Evolutionary conservation across 2,797 vertebrate species (phyloP).

Genomic region (Acrossocheilus fasciatus): DNA sequence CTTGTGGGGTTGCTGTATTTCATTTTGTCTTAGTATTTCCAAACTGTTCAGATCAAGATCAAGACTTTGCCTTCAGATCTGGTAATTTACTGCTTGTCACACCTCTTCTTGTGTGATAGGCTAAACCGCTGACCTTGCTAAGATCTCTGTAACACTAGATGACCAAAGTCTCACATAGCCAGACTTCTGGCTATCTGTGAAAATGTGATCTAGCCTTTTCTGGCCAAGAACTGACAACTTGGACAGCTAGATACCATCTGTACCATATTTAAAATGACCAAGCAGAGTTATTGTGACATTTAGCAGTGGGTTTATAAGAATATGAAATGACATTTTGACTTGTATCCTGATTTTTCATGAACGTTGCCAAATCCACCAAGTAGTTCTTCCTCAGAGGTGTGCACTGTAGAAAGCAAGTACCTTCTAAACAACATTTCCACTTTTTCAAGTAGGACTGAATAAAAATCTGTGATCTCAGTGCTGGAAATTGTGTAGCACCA

Average conservation of each 20-base stretch:
- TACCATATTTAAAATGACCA: background rate
- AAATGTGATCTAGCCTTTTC: constrained; percentile 1
- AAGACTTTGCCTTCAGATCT: background rate
- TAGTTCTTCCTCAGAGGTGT: background rate
- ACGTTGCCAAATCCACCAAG: too few species aligned
- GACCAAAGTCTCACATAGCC: constrained; percentile 1
- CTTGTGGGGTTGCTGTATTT: background rate
- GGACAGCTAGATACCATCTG: background rate
- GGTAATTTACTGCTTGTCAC: background rate
- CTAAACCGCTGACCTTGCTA: background rate
- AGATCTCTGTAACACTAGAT: constrained; percentile 6
- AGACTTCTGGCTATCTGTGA: background rate
- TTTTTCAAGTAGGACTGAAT: background rate
- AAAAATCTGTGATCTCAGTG: background rate
- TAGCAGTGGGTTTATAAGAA: background rate
- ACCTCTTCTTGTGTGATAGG: background rate
- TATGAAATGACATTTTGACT: background rate
- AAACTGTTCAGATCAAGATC: background rate
- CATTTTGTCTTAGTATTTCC: background rate
- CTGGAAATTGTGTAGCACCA: background rate
- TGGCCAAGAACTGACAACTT: background rate
- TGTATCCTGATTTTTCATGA: background rate
- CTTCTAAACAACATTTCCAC: background rate
- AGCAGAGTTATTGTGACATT: background rate
- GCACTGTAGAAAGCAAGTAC: background rate